These are phyloP conservation scores for Onychomys torridus DNA, from an alignment of 2,797 vertebrate genomes.

Conservation along the genomic window DNA sequence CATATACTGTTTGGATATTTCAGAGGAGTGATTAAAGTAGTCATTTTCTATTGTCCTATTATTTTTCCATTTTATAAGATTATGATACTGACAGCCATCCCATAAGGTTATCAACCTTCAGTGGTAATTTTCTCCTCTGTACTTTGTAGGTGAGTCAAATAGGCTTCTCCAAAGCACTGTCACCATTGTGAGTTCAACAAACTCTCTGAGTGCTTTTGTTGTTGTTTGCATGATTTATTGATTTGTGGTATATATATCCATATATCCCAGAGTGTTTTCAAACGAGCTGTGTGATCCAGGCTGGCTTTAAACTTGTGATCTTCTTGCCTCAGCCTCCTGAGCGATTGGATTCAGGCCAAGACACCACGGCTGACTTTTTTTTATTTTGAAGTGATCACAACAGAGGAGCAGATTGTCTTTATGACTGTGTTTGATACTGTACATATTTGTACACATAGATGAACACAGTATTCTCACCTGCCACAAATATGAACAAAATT, in stretches of 20 bases:
- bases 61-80: not conserved
- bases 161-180: not conserved
- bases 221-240: not conserved
- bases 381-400: not conserved
- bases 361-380: not conserved
- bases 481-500: not conserved
- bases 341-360: not conserved
- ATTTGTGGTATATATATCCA: not conserved
- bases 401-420: not conserved
- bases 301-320: not conserved
- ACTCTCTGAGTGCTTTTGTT: not conserved
- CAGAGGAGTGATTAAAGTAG: not conserved
- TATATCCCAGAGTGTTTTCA: not conserved
- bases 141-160: not conserved
- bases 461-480: not conserved
- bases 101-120: not conserved
- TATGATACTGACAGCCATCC: not conserved
- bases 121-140: not conserved
- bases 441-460: not conserved
- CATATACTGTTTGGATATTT: not conserved
- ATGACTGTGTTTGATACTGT: not conserved
- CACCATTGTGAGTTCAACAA: not conserved
- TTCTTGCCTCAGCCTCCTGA: not conserved
- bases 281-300: not conserved
- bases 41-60: not conserved